These are phyloP conservation scores for Alviniconcha strummeri DNA, from an alignment of 2,888 invertebrate species.

Conservation along the genomic window DNA sequence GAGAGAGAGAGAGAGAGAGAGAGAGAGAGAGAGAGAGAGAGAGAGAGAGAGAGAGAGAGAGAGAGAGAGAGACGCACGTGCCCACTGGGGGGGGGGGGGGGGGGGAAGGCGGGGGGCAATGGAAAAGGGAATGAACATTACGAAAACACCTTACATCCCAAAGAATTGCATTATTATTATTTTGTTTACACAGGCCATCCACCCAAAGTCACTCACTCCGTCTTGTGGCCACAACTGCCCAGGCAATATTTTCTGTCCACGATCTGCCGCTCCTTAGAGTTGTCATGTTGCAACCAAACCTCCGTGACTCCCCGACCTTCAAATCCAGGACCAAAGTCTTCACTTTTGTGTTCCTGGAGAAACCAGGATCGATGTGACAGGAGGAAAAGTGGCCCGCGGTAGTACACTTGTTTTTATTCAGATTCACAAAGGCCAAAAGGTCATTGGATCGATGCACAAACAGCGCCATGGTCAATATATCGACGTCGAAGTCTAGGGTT, in stretches of 20 bases:
- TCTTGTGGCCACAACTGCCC: background rate
- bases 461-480: conserved; percentile 21
- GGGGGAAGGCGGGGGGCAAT: background rate
- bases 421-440: conserved; percentile 17
- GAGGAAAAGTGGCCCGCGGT: conserved; percentile 11
- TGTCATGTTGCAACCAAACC: conserved; percentile 22
- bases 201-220: conserved; percentile 5
- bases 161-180: no score
- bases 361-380: background rate
- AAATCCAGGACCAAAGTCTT: conserved; percentile 23
- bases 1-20: background rate
- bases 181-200: no score
- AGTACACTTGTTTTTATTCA: conserved; percentile 2
- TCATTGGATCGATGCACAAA: background rate
- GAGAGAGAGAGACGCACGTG: background rate
- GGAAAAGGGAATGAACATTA: background rate
- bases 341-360: background rate
- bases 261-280: background rate
- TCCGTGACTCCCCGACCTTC: background rate
- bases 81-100: background rate
- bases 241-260: background rate
- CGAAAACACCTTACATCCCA: background rate
- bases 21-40: background rate
- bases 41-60: background rate
- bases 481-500: background rate